These are phyloP conservation scores for Leucophenga varia DNA, from an alignment of 1,140 invertebrate genomes.

Conservation along the genomic window DNA sequence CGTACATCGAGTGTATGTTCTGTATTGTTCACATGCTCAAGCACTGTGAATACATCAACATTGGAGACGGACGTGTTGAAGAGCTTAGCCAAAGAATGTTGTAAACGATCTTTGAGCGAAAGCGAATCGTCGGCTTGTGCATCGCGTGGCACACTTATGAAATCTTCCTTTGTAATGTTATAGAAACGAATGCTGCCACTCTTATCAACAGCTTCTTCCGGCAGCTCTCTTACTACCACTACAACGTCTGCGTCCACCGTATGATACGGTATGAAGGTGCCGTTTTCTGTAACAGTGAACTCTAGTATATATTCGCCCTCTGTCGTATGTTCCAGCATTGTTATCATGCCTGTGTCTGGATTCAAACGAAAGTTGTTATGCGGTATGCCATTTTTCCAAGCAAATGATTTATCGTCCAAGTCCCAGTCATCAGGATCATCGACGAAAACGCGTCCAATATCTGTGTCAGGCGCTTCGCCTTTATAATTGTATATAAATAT, in stretches of 20 bases:
- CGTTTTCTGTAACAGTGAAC: slow-evolving; percentile 72
- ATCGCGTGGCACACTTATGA: slow-evolving; percentile 68
- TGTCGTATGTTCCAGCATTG: slow-evolving; percentile 69
- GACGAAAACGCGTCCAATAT: slow-evolving; percentile 88
- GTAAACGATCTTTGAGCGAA: slow-evolving; percentile 75
- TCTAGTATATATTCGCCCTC: slow-evolving; percentile 69
- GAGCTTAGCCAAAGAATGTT: slow-evolving; percentile 68
- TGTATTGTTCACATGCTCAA: slow-evolving; percentile 64
- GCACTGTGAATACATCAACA: slow-evolving; percentile 90
- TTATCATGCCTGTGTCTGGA: slow-evolving; percentile 78
- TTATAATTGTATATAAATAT: slow-evolving; percentile 93
- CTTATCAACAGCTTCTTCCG: slow-evolving; percentile 84
- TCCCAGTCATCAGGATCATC: slow-evolving; percentile 94
- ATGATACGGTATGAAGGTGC: slow-evolving; percentile 59
- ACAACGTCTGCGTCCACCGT: slow-evolving; percentile 77
- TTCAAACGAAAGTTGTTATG: slow-evolving; percentile 70
- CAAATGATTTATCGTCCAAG: slow-evolving; percentile 81
- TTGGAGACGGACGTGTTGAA: slow-evolving; percentile 77
- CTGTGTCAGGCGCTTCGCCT: slow-evolving; percentile 71
- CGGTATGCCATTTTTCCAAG: slow-evolving; percentile 61
- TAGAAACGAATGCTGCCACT: slow-evolving; percentile 85
- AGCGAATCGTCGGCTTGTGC: slow-evolving; percentile 59
- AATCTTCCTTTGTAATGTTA: slow-evolving; percentile 80
- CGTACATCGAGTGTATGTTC: slow-evolving; percentile 80
- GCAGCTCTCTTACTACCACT: slow-evolving; percentile 81